Conservation (phyloP, 2,113 vertebrate species). For the Poeciliopsis turrubarensis region DNA sequence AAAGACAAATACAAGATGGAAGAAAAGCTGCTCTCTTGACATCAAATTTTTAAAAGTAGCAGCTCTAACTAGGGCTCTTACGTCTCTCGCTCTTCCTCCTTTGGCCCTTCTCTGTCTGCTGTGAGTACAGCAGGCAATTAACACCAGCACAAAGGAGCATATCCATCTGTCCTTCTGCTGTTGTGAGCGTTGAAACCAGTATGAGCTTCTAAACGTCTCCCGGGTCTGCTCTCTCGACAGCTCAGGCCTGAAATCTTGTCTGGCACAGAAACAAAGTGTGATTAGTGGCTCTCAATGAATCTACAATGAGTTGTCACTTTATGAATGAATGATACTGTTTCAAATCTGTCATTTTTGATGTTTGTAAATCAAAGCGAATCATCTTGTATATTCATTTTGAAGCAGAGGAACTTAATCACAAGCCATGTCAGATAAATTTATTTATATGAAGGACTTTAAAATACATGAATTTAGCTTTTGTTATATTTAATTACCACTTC, state of each 20-base stretch:
- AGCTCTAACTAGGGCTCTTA: not conserved
- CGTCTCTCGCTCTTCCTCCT: slow-evolving; percentile 1
- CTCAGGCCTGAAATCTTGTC: slow-evolving; percentile 21
- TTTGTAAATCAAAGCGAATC: slow-evolving; percentile 49
- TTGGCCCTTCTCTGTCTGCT: slow-evolving; percentile 23
- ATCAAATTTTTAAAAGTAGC: slow-evolving; percentile 1
- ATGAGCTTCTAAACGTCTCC: slow-evolving; percentile 29
- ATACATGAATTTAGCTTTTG: not conserved
- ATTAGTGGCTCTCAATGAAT: slow-evolving; percentile 11
- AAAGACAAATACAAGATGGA: slow-evolving; percentile 36
- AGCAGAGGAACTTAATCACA: slow-evolving; percentile 36
- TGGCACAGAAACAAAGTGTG: slow-evolving; percentile 30
- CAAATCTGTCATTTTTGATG: slow-evolving; percentile 53
- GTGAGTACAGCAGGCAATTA: slow-evolving; percentile 42
- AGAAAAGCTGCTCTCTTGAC: slow-evolving; percentile 14
- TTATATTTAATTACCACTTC: not conserved
- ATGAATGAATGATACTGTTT: slow-evolving; percentile 55
- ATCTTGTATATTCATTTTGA: slow-evolving; percentile 47
- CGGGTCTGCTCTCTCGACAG: slow-evolving; percentile 12
- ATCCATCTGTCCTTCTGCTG: slow-evolving; percentile 42
- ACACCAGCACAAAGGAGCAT: slow-evolving; percentile 36
- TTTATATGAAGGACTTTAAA: slow-evolving; percentile 28
- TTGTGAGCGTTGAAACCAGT: slow-evolving; percentile 18
- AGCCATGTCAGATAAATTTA: slow-evolving; percentile 20
- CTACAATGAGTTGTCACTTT: slow-evolving; percentile 35